phyloP scores from a whole-genome alignment of 2,888 invertebrate species.

The Tholera decimalis region DNA sequence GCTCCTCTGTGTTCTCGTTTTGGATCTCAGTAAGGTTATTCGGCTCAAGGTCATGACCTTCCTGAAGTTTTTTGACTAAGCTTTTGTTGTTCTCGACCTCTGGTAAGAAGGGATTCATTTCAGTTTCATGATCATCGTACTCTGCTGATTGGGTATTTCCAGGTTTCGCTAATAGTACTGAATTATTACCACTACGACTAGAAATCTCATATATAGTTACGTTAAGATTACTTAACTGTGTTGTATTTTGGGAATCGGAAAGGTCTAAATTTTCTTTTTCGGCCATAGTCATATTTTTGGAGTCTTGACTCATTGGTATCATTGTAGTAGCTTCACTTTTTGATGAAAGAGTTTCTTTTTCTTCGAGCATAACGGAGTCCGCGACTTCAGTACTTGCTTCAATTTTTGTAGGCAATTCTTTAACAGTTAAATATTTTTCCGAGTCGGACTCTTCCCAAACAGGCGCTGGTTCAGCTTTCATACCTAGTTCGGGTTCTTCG shows the following conservation, averaged over 20 bases:
- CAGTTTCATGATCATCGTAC: conserved; percentile 87
- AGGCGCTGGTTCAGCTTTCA: conserved; percentile 77
- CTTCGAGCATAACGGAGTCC: conserved; percentile 45
- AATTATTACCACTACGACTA: conserved; percentile 75
- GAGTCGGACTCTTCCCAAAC: conserved; percentile 83
- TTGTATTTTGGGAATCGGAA: conserved; percentile 68
- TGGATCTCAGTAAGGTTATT: conserved; percentile 85
- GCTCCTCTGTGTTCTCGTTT: conserved; percentile 84
- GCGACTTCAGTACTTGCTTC: conserved; percentile 46
- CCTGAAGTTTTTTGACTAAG: conserved; percentile 91
- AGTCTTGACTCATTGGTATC: conserved; percentile 37
- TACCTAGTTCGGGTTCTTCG: conserved; percentile 20
- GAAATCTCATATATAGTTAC: conserved; percentile 88
- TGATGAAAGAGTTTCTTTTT: conserved; percentile 50
- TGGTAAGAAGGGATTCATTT: conserved; percentile 93
- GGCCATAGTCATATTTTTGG: conserved; percentile 29
- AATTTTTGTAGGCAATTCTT: conserved; percentile 62
- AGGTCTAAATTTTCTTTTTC: conserved; percentile 40
- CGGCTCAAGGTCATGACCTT: conserved; percentile 88
- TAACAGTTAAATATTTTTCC: conserved; percentile 66
- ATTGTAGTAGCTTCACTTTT: conserved; percentile 52
- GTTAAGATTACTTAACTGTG: conserved; percentile 81
- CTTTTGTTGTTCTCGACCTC: conserved; percentile 92
- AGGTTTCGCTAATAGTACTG: conserved; percentile 71
- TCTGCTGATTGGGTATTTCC: conserved; percentile 77